A percentile compares a stretch with the other conserved stretches of the same genome.
Evolutionary conservation across 2,888 invertebrate species (phyloP).

Genomic region (Mythimna albipuncta): DNA sequence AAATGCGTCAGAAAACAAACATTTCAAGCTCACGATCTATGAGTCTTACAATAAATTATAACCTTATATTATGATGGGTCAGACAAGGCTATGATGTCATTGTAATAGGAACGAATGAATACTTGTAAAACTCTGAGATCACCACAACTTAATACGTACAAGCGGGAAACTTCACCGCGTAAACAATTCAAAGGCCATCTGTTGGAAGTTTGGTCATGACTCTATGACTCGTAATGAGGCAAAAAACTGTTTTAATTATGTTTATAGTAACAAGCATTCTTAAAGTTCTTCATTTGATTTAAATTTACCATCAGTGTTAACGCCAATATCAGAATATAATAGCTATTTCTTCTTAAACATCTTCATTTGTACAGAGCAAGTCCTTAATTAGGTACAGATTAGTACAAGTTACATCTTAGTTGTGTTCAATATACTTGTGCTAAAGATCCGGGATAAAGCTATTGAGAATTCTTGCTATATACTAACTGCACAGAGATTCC

Average conservation of each 20-base stretch:
- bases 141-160: constrained; percentile 77
- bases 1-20: constrained; percentile 29
- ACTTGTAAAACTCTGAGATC: constrained; percentile 81
- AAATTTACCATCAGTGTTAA: constrained; percentile 5
- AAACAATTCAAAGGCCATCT: constrained; percentile 59
- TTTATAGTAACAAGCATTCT: background rate
- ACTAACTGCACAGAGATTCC: constrained; percentile 47
- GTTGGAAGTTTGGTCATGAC: constrained; percentile 43
- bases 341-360: constrained; percentile 15
- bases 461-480: constrained; percentile 57
- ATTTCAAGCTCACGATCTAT: constrained; percentile 31
- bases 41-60: constrained; percentile 51
- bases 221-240: constrained; percentile 14
- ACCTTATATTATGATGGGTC: constrained; percentile 54
- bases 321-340: background rate
- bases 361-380: constrained; percentile 37
- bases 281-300: background rate
- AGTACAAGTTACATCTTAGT: constrained; percentile 47
- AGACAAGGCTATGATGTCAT: constrained; percentile 84
- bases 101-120: constrained; percentile 77
- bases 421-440: constrained; percentile 44
- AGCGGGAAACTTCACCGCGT: constrained; percentile 67
- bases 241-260: constrained; percentile 8
- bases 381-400: constrained; percentile 44
- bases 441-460: constrained; percentile 62